phyloP scores from a whole-genome alignment of 2,113 vertebrate genomes.

The Psophia crepitans region DNA sequence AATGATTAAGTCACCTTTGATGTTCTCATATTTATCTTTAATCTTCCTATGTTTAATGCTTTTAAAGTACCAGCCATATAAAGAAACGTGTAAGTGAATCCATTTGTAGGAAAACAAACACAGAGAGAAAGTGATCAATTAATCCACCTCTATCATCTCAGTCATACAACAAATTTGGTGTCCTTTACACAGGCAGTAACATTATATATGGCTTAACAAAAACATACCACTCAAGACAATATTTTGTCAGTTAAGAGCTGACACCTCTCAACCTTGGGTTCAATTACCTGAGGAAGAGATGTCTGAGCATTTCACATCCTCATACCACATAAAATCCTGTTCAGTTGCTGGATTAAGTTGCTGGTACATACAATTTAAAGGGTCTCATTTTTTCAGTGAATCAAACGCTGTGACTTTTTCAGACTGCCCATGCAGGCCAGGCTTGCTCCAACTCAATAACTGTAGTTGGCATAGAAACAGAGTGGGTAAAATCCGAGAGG shows the following conservation, averaged over 20 bases:
- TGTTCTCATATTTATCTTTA: background rate
- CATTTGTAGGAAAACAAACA: background rate
- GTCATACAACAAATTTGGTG: background rate
- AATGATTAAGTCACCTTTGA: background rate
- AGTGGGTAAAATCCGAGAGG: background rate
- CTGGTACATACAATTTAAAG: background rate
- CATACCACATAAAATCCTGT: background rate
- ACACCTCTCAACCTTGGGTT: background rate
- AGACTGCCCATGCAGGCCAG: background rate
- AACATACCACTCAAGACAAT: background rate
- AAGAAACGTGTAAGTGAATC: background rate
- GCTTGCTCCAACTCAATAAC: background rate
- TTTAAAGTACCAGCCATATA: background rate
- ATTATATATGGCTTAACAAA: background rate
- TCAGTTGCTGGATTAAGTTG: background rate
- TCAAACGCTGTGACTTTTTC: background rate
- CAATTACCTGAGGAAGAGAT: background rate
- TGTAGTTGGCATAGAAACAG: background rate
- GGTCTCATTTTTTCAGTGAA: background rate
- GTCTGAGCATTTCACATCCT: background rate
- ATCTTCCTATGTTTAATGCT: background rate
- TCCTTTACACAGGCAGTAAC: background rate
- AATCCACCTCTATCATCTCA: background rate
- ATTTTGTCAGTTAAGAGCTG: background rate
- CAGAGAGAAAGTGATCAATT: background rate